A percentile compares a stretch with the other conserved stretches of the same genome.
These are phyloP conservation scores for Drosophila littoralis DNA, from an alignment of 1,140 invertebrate genomes.

Conservation along the genomic window DNA sequence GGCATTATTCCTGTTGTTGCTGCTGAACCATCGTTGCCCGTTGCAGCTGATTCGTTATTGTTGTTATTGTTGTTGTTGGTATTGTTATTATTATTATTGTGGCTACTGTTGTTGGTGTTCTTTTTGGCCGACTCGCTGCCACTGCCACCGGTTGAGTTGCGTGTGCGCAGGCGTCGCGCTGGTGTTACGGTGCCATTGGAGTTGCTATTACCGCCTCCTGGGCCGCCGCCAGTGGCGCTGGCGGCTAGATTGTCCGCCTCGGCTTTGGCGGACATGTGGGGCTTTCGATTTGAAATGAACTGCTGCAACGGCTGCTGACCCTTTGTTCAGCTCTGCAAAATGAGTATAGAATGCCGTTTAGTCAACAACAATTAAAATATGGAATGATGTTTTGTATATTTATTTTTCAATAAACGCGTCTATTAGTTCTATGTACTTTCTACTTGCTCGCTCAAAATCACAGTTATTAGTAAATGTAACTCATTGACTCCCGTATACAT, in stretches of 20 bases:
- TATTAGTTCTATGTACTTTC: slow-evolving; percentile 18
- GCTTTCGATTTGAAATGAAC: slow-evolving; percentile 35
- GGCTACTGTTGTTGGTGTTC: slow-evolving; percentile 27
- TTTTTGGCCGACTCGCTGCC: slow-evolving; percentile 77
- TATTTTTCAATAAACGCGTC: slow-evolving; percentile 23
- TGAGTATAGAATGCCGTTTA: slow-evolving; percentile 1
- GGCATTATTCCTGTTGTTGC: slow-evolving; percentile 9
- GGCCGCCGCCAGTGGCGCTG: slow-evolving; percentile 40
- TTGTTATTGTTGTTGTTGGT: slow-evolving; percentile 23
- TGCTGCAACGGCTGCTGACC: slow-evolving; percentile 43
- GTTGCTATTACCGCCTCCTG: slow-evolving; percentile 29
- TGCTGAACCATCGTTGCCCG: slow-evolving; percentile 17
- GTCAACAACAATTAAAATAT: slow-evolving; percentile 25
- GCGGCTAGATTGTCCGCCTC: slow-evolving; percentile 62
- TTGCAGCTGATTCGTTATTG: slow-evolving; percentile 30
- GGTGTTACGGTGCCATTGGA: slow-evolving; percentile 68
- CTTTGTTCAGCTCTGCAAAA: slow-evolving; percentile 49
- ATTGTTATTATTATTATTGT: slow-evolving; percentile 28
- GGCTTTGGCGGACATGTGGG: slow-evolving; percentile 69
- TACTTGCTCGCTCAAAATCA: slow-evolving; percentile 23
- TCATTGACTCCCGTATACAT: slow-evolving; percentile 20
- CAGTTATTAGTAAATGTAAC: slow-evolving; percentile 22
- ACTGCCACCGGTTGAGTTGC: slow-evolving; percentile 76
- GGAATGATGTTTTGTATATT: slow-evolving; percentile 2
- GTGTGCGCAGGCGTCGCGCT: slow-evolving; percentile 75